These are phyloP conservation scores for Cyclura pinguis DNA, from an alignment of 2,797 vertebrate genomes.

Conservation along the genomic window DNA sequence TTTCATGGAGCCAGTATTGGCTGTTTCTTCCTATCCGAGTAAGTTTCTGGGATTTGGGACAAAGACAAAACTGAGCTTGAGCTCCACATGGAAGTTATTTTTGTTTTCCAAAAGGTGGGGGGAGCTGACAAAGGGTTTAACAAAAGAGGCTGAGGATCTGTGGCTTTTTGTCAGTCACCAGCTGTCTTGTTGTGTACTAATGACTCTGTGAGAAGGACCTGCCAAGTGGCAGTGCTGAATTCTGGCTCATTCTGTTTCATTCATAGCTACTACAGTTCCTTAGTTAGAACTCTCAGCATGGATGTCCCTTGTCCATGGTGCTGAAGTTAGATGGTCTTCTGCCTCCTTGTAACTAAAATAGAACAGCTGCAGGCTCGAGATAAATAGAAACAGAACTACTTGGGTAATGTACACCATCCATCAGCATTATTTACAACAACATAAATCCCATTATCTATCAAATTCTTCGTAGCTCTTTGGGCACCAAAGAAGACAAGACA, in stretches of 20 bases:
- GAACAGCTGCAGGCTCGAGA: background rate
- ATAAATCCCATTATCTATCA: background rate
- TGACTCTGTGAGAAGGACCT: background rate
- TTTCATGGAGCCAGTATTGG: background rate
- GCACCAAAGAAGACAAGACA: background rate
- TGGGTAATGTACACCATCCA: background rate
- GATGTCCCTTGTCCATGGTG: background rate
- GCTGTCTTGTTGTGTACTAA: constrained; percentile 45
- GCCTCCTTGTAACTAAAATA: background rate
- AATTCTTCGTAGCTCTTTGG: background rate
- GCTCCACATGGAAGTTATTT: constrained; percentile 45
- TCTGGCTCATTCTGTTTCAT: accelerated
- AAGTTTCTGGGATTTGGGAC: background rate
- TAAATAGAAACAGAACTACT: background rate
- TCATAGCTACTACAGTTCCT: accelerated
- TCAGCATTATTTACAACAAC: background rate
- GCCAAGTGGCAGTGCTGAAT: constrained; percentile 35
- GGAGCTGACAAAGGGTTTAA: constrained; percentile 42
- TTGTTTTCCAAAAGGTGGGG: constrained; percentile 37
- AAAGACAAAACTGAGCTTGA: background rate
- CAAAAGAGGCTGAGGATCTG: constrained; percentile 38
- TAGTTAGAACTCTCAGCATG: background rate
- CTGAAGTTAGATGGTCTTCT: constrained; percentile 1
- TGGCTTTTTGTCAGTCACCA: constrained; percentile 40
- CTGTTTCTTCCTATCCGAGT: accelerated